Evolutionary conservation across 2,797 vertebrate genomes (phyloP).

Genomic region (Peromyscus attwateri): DNA sequence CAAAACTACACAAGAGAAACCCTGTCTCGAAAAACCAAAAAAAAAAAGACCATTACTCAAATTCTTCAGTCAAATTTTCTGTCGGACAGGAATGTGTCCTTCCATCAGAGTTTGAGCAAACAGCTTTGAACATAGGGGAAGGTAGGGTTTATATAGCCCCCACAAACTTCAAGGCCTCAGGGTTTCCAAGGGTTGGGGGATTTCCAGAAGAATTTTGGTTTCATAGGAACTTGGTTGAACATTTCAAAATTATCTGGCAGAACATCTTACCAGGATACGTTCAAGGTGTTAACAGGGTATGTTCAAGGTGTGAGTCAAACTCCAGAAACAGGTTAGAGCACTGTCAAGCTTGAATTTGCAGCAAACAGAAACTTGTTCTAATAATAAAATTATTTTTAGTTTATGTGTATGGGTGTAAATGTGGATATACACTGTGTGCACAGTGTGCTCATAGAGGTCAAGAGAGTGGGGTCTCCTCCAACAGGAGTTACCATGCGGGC

Average conservation of each 20-base stretch:
- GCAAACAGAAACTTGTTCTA: not conserved
- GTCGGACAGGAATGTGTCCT: not conserved
- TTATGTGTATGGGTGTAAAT: not conserved
- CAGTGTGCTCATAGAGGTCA: not conserved
- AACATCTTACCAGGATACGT: not conserved
- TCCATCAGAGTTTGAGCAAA: not conserved
- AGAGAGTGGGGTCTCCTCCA: not conserved
- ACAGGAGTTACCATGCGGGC: not conserved
- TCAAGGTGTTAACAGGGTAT: not conserved
- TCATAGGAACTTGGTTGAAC: not conserved
- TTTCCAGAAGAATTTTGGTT: not conserved
- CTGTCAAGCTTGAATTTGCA: not conserved
- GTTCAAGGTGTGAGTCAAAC: not conserved
- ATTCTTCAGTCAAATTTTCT: not conserved
- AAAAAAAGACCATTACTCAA: not conserved
- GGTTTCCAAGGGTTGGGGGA: not conserved
- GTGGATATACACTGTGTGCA: not conserved
- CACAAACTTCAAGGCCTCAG: not conserved
- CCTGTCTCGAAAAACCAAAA: not conserved
- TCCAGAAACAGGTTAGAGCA: not conserved
- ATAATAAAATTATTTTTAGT: not conserved
- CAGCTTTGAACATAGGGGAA: not conserved
- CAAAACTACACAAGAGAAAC: not conserved
- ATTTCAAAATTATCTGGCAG: not conserved
- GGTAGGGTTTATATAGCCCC: not conserved